Percentiles rank a stretch among this genome's conserved stretches.
These are phyloP conservation scores for Falco berigora DNA, from an alignment of 2,797 vertebrate genomes.

Conservation along the genomic window DNA sequence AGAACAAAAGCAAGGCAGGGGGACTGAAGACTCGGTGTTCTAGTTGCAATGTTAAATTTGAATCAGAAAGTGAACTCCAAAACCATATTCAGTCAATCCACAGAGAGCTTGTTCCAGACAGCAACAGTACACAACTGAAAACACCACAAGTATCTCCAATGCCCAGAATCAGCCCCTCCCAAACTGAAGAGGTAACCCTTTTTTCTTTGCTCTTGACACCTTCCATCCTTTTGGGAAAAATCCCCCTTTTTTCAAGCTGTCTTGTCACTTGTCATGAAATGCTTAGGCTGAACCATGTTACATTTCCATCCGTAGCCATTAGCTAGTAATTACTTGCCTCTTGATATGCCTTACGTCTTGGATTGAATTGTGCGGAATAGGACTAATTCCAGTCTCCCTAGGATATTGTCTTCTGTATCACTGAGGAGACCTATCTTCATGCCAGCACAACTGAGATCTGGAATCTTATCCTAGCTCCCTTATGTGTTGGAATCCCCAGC, in stretches of 20 bases:
- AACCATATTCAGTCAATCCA: conserved; percentile 93
- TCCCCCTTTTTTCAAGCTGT: neutral
- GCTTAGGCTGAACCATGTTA: conserved; percentile 48
- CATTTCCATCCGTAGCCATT: conserved; percentile 47
- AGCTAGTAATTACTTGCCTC: conserved; percentile 67
- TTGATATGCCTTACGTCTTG: conserved; percentile 69
- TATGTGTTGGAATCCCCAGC: conserved; percentile 58
- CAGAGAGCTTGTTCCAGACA: conserved; percentile 86
- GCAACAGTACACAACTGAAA: conserved; percentile 86
- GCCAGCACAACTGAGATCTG: conserved; percentile 74
- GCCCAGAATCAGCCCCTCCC: conserved; percentile 95
- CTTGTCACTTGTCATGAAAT: conserved; percentile 43
- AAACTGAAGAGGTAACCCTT: conserved; percentile 92
- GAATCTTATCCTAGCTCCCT: conserved; percentile 67
- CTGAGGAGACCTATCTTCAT: conserved; percentile 70
- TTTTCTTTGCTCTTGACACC: conserved; percentile 57
- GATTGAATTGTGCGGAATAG: conserved; percentile 68
- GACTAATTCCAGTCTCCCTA: conserved; percentile 78
- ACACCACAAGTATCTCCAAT: conserved; percentile 96
- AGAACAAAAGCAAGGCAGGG: conserved; percentile 85
- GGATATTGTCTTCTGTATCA: conserved; percentile 76
- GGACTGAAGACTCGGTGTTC: conserved; percentile 92
- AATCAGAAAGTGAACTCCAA: conserved; percentile 94
- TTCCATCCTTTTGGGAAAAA: conserved; percentile 50
- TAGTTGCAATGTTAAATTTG: conserved; percentile 98